These are phyloP conservation scores for Gambusia affinis DNA, from an alignment of 2,113 vertebrate species.

Conservation along the genomic window DNA sequence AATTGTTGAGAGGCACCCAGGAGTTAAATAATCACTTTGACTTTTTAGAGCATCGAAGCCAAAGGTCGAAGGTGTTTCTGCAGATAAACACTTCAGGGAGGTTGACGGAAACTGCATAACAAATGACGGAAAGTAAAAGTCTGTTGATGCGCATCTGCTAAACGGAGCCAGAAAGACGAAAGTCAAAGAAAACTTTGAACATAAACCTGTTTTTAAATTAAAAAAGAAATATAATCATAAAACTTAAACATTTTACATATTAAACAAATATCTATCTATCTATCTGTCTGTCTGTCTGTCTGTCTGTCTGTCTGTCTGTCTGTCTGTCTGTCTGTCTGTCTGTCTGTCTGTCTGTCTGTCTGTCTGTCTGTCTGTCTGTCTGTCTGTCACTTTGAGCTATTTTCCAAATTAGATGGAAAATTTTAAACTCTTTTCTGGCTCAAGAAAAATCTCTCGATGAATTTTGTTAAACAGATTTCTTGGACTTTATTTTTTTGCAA, in stretches of 20 bases:
- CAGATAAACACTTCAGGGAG: constrained; percentile 39
- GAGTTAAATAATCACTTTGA: constrained; percentile 63
- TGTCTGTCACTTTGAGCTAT: background rate
- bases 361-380: constrained; percentile 1
- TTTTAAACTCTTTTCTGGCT: too few species aligned
- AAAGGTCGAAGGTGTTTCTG: constrained; percentile 66
- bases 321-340: constrained; percentile 12
- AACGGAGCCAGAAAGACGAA: background rate
- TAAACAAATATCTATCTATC: constrained; percentile 10
- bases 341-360: constrained; percentile 10
- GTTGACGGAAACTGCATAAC: background rate
- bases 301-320: constrained; percentile 29
- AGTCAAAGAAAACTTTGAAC: background rate
- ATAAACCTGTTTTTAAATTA: too few species aligned
- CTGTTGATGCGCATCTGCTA: background rate
- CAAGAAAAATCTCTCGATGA: too few species aligned
- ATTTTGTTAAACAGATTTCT: too few species aligned
- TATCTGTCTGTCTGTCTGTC: constrained; percentile 40
- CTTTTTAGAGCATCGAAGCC: constrained; percentile 65
- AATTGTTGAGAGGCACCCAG: constrained; percentile 63
- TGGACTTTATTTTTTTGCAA: too few species aligned
- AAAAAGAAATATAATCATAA: too few species aligned
- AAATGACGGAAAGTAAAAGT: constrained; percentile 5
- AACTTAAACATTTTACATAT: too few species aligned
- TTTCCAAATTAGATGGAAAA: too few species aligned